Base-by-base conservation (phyloP, 2,797 vertebrate species). In the Tympanoctomys barrerae region DNA sequence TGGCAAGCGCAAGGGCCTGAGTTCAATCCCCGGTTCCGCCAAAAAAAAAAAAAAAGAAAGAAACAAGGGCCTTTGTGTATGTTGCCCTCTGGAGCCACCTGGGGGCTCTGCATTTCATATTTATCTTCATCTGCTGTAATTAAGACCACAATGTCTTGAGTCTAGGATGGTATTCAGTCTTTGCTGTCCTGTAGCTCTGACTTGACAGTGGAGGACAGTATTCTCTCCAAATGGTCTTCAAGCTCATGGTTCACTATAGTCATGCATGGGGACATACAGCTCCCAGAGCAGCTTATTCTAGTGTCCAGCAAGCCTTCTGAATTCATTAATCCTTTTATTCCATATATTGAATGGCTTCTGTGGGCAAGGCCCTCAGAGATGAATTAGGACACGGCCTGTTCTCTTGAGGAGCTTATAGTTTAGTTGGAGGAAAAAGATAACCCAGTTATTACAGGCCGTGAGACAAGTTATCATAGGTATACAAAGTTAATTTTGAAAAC, bases 31-130 rank as follows among this genome's bases (percentile, higher is more conserved):
- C n/a, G n/a, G n/a, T n/a, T n/a, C n/a, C n/a, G n/a, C n/a, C n/a
- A n/a, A n/a, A n/a, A n/a, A n/a, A n/a, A n/a, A n/a, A n/a, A n/a
- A n/a, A n/a, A n/a, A n/a, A n/a, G n/a, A n/a, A n/a, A n/a, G n/a
- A n/a, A n/a, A n/a, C n/a, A n/a, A n/a, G n/a, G 28, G 70, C 39
- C 21, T 93, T 64, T 13, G 2, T 75, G 36, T 84, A 92, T 0
- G 0, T 75, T 93, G 18, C 85, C 91, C 49, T 95, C 54, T 90
- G 95, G 93, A 80, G 80, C 79, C 70, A 62, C 21, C n/a, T 49
- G 14, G 84, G 82, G 54, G 82, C 95, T 81, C 0, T 36, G 89
- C 26, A 78, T 93, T 90, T 64, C 64, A 71, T 36, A 3, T 59
- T 91, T 96, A n/a, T 86, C 61, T 49, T 83, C 31, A 73, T n/a